Base-by-base conservation (phyloP, 2,797 vertebrate species). In the Zalophus californianus region DNA sequence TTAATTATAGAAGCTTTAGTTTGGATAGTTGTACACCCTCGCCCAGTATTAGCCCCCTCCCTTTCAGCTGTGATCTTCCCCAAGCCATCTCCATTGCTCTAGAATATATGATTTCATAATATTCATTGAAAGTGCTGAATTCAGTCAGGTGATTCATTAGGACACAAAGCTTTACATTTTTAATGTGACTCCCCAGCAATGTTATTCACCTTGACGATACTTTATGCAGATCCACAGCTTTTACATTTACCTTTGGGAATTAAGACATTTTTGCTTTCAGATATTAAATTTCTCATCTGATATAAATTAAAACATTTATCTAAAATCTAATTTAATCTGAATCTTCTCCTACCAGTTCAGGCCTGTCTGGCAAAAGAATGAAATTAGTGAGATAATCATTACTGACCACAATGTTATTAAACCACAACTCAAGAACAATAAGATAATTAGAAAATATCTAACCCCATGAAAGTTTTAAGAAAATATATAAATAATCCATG, bases 271-370 rank as follows among this genome's bases (percentile, higher is more conserved):
- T 78, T 70, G 8, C 21, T 90, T 83, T 79, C 15, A 52, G 23
- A 50, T 92, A 64, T 68, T 60, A 70, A 64, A 80, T 88, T 92
- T 80, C 8, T 29, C 27, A 54, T 73, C 27, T 73, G 4, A 79
- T 78, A 21, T 72, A 88, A 87, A 94, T 96, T 54, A 62, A 73
- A 73, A 84, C 35, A 44, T 52, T 58, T 79, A 72, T 88, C 38
- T 66, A 66, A 90, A 75, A 73, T 79, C 7, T 60, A 73, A 83
- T 60, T 79, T 90, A 48, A 58, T 94, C 38, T 84, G 8, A 41
- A 14, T 82, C 12, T 95, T 18, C 23, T 82, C n/a, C 9, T 82
- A 83, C 23, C 29, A 72, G 23, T 86, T 83, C n/a, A 92, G 20
- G 8, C 1, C 52, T 35, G 11, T 62, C 25, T 70, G 27, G 9